Evolutionary conservation across 1,140 invertebrate genomes (phyloP), one percentile per base, ranked within the genome.

Genomic region (Hesperophylax magnus): DNA sequence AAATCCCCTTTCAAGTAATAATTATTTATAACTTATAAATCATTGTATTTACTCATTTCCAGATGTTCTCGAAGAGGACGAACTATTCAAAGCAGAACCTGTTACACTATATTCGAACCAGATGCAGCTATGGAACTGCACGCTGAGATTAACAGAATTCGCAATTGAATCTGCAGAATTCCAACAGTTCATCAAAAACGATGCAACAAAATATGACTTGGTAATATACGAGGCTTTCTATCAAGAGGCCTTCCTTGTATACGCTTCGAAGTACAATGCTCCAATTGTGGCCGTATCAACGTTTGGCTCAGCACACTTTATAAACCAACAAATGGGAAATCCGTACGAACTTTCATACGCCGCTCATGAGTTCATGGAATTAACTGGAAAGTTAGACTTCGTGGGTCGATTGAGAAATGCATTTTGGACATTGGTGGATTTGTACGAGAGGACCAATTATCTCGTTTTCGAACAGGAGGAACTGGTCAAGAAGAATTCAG

Each of bases 141-240:
- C 90, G 0, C 22, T 89, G 9, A 86, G 86, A 56, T 88, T 89
- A 27, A 90, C 90, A 15, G 89, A 92, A 81, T 82, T 89, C 17
- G 87, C 88, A 3, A 81, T 92, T 15, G 88, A 89, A 61, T 90
- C 91, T 79, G 85, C 78, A 9, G 85, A 88, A 80, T 86, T 92
- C 0, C 85, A 88, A 81, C 78, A 86, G 3, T 88, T 92, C 11
- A 86, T 92, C 14, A 85, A 83, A 15, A 86, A 88, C 69, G 87
- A 91, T 34, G 85, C 89, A 63, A 85, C 84, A 6, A 79, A 87
- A 63, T 92, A 89, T 80, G 91, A 92, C 83, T 76, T 92, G 14
- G 88, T 92, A 3, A 90, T 92, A 5, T 80, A 88, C 67, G 91
- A 92, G 85, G 88, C 91, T 79, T 92, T 92, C 82, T 91, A 89